phyloP scores from a whole-genome alignment of 2,113 vertebrate species.

The Hylia prasina region DNA sequence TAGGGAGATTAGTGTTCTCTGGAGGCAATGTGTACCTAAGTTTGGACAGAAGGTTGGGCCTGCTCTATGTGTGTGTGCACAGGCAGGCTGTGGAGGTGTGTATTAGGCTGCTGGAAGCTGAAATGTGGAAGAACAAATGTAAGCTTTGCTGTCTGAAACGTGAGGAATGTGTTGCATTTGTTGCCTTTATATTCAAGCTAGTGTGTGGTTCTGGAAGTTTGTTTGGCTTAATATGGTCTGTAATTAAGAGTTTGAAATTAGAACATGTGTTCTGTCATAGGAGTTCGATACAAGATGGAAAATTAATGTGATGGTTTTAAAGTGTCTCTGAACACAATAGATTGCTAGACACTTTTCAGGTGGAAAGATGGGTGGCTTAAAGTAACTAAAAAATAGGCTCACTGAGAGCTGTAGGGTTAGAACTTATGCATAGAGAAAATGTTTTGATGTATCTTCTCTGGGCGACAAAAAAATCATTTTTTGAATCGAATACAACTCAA shows the following conservation, averaged over 20 bases:
- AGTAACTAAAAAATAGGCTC: neutral
- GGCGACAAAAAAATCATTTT: neutral
- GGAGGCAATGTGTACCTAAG: neutral
- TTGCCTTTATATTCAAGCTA: neutral
- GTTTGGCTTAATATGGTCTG: neutral
- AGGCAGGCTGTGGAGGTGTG: neutral
- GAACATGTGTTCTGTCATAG: neutral
- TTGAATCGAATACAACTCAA: neutral
- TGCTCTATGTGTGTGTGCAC: neutral
- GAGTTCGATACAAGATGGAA: neutral
- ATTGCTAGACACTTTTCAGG: neutral
- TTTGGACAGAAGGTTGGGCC: neutral
- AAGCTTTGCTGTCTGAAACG: neutral
- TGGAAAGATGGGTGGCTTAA: neutral
- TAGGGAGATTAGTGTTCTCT: fast-evolving
- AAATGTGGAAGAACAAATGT: neutral
- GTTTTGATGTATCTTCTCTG: neutral
- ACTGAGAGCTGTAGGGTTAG: neutral
- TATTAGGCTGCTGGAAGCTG: neutral
- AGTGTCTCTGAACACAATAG: neutral
- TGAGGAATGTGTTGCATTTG: neutral
- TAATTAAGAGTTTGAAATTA: neutral
- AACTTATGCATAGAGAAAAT: neutral
- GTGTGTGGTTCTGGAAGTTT: neutral
- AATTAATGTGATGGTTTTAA: neutral